phyloP scores from a whole-genome alignment of 2,797 vertebrate species.

The Coregonus ussuriensis region DNA sequence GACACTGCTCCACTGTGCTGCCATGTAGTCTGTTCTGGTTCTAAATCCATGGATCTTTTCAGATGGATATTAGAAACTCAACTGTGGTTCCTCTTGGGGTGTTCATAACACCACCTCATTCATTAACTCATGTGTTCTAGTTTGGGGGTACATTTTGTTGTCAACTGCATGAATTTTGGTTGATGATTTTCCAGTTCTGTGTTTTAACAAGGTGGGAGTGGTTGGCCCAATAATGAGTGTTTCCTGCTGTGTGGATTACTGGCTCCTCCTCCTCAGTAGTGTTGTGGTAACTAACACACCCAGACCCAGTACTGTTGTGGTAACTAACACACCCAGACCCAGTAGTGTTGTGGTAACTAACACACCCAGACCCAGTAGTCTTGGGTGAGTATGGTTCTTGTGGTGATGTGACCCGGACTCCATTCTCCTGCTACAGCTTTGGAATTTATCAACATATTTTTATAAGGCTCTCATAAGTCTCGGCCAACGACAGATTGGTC shows the following conservation, averaged over 20 bases:
- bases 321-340: not conserved
- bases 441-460: not conserved
- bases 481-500: not conserved
- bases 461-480: not conserved
- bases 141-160: not conserved
- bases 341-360: conserved; percentile 10
- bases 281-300: conserved; percentile 4
- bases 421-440: not conserved
- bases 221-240: conserved; percentile 14
- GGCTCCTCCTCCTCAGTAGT: not conserved
- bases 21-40: not conserved
- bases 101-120: not conserved
- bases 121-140: conserved; percentile 4
- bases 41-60: not conserved
- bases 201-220: not conserved
- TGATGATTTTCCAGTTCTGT: not conserved
- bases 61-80: not conserved
- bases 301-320: conserved; percentile 10
- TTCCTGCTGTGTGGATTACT: conserved; percentile 29
- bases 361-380: not conserved
- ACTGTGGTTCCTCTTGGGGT: not conserved
- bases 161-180: not conserved
- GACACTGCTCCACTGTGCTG: not conserved
- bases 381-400: conserved; percentile 1
- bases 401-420: not conserved